A percentile compares a stretch with the other conserved stretches of the same genome.
Conservation (phyloP, 2,797 vertebrate genomes). For the Bucorvus abyssinicus region DNA sequence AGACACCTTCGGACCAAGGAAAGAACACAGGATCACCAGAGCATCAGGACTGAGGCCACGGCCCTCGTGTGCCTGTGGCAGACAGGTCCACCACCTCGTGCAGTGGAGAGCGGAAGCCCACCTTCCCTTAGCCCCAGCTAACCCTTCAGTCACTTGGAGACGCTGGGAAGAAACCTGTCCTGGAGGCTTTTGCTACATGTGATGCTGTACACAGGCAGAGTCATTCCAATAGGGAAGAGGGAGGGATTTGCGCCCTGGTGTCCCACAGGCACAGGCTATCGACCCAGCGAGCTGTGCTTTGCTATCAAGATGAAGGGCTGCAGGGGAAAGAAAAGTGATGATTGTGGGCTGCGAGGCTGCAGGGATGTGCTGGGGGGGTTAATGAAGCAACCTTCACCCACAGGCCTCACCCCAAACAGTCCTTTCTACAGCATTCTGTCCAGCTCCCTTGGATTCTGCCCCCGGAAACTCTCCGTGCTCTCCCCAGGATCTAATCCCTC, state of each 20-base stretch:
- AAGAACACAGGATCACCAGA: no score
- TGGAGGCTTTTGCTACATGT: background rate
- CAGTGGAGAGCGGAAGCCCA: background rate
- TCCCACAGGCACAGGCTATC: rapidly evolving
- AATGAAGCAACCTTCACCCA: background rate
- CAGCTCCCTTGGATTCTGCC: background rate
- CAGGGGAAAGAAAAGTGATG: background rate
- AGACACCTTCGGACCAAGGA: background rate
- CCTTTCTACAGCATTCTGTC: background rate
- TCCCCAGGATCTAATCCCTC: background rate
- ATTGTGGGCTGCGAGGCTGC: background rate
- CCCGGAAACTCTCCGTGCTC: no score
- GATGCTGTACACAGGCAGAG: background rate
- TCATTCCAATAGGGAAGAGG: background rate
- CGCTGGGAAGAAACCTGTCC: background rate
- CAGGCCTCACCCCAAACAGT: background rate
- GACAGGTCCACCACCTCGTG: background rate
- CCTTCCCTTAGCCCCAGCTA: background rate
- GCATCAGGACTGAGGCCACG: no score
- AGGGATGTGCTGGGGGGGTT: background rate
- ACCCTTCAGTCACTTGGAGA: background rate
- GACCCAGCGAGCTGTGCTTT: rapidly evolving
- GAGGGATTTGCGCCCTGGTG: background rate
- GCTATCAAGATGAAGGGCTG: background rate
- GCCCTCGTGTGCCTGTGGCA: rapidly evolving